These are phyloP conservation scores for Nothobranchius furzeri DNA, from an alignment of 2,113 vertebrate species.

Conservation along the genomic window DNA sequence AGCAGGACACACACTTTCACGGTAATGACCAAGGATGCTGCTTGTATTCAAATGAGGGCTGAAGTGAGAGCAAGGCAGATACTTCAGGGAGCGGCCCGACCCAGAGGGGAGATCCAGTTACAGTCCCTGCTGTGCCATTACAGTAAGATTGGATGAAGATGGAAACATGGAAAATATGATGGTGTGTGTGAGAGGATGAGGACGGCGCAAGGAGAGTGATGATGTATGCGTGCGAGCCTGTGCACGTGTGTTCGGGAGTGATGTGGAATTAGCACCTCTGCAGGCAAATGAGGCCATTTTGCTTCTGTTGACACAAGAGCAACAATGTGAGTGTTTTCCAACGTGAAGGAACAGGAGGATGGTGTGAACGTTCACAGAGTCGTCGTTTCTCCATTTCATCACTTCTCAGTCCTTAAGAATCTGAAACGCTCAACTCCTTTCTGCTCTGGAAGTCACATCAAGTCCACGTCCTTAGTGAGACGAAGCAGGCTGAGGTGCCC, in stretches of 20 bases:
- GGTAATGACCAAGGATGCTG: slow-evolving; percentile 71
- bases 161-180: slow-evolving; percentile 76
- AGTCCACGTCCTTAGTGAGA: slow-evolving; percentile 54
- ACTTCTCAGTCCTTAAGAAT: background rate
- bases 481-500: slow-evolving; percentile 48
- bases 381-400: background rate
- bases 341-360: too few relatives aligned
- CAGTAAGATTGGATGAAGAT: slow-evolving; percentile 78
- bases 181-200: slow-evolving; percentile 65
- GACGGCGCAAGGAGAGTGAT: slow-evolving; percentile 67
- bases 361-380: slow-evolving; percentile 1
- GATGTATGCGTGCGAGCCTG: slow-evolving; percentile 41
- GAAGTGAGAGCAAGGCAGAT: slow-evolving; percentile 71
- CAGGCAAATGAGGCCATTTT: slow-evolving; percentile 47
- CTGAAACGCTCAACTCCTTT: slow-evolving; percentile 17
- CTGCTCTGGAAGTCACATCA: slow-evolving; percentile 38
- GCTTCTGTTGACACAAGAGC: slow-evolving; percentile 50
- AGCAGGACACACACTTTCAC: slow-evolving; percentile 64
- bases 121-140: slow-evolving; percentile 74
- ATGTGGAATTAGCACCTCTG: slow-evolving; percentile 58
- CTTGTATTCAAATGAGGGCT: slow-evolving; percentile 77
- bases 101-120: slow-evolving; percentile 75
- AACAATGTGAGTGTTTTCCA: slow-evolving; percentile 27
- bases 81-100: slow-evolving; percentile 71
- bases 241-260: slow-evolving; percentile 18